phyloP scores from a whole-genome alignment of 2,888 invertebrate genomes.

The Liodrosophila aerea region DNA sequence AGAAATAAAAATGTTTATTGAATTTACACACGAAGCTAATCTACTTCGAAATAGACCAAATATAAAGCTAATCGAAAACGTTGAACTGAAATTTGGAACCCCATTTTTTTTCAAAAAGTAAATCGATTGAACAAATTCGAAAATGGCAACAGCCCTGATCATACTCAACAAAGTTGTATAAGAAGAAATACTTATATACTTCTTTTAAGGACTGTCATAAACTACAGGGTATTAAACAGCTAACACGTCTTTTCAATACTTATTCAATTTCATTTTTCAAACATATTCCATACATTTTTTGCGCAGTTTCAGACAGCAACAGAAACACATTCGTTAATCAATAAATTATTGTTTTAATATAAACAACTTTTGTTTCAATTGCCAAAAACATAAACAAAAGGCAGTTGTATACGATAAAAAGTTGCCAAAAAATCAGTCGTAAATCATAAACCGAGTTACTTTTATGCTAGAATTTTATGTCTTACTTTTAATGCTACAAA shows the following conservation, averaged over 20 bases:
- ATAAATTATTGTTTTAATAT: slow-evolving; percentile 35
- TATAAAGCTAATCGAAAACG: too few relatives aligned
- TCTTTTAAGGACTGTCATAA: too few relatives aligned
- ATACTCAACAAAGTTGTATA: too few relatives aligned
- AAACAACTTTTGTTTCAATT: slow-evolving; percentile 27
- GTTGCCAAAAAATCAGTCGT: slow-evolving; percentile 20
- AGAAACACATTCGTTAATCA: slow-evolving; percentile 23
- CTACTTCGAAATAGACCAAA: too few relatives aligned
- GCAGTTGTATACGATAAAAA: slow-evolving; percentile 8
- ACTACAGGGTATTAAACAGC: background rate
- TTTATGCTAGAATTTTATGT: slow-evolving; percentile 16
- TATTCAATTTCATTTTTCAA: slow-evolving; percentile 4
- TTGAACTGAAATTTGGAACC: too few relatives aligned
- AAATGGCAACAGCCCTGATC: too few relatives aligned
- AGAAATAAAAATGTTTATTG: too few relatives aligned
- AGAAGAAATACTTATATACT: too few relatives aligned
- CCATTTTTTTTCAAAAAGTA: too few relatives aligned
- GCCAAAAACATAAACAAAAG: slow-evolving; percentile 28
- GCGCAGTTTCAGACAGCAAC: slow-evolving; percentile 28
- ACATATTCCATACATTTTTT: slow-evolving; percentile 20
- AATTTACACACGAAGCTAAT: too few relatives aligned
- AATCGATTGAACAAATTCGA: too few relatives aligned
- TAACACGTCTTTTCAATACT: background rate
- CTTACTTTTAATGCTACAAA: slow-evolving; percentile 9
- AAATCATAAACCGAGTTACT: slow-evolving; percentile 32